Percentiles rank a stretch among this genome's conserved stretches.
These are phyloP conservation scores for Nemoura dubitans DNA, from an alignment of 2,888 invertebrate species.

Conservation along the genomic window DNA sequence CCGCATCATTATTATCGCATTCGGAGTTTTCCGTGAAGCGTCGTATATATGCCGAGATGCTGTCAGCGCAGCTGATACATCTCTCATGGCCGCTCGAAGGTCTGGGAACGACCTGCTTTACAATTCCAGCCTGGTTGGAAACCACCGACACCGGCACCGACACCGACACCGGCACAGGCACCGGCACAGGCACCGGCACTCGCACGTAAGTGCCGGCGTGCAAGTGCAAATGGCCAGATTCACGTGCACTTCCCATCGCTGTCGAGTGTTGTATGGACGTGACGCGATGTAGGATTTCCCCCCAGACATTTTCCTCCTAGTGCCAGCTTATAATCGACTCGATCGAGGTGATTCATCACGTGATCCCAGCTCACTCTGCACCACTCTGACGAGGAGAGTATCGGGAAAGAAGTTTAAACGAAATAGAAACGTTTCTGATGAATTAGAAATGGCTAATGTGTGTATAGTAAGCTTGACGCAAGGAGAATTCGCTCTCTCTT, in stretches of 20 bases:
- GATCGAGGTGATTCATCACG: conserved; percentile 28
- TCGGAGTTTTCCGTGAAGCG: too few species aligned
- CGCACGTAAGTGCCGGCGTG: background rate
- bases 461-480: background rate
- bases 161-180: too few species aligned
- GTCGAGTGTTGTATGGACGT: background rate
- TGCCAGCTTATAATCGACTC: conserved; percentile 3
- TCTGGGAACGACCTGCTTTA: background rate
- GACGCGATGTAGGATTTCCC: background rate
- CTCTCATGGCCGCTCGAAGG: background rate
- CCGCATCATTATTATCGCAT: too few species aligned
- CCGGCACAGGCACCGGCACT: too few species aligned
- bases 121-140: background rate
- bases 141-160: background rate
- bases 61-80: background rate
- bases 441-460: conserved; percentile 44
- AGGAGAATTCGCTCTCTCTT: conserved; percentile 18
- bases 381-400: conserved; percentile 28
- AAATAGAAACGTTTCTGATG: conserved; percentile 36
- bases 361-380: background rate
- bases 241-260: background rate
- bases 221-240: background rate
- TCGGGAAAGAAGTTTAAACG: conserved; percentile 35
- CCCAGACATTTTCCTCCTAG: background rate
- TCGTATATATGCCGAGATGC: too few species aligned